These are phyloP conservation scores for Drosophila pseudotalamancana DNA, from an alignment of 2,888 invertebrate species.

Conservation along the genomic window DNA sequence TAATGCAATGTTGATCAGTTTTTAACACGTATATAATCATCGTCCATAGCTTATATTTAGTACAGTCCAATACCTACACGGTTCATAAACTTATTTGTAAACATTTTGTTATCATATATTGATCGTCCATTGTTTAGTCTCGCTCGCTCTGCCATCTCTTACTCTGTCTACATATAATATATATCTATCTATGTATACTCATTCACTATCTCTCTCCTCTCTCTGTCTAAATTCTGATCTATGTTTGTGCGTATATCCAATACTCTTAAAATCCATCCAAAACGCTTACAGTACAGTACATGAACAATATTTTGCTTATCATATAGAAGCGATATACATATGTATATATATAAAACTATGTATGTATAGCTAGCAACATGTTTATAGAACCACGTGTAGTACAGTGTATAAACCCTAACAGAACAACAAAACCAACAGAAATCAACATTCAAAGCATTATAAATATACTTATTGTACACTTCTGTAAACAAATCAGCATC, in stretches of 20 bases:
- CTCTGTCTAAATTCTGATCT: constrained; percentile 22
- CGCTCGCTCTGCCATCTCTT: constrained; percentile 18
- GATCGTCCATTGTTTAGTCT: constrained; percentile 49
- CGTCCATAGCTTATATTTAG: not conserved
- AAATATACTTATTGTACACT: constrained; percentile 21
- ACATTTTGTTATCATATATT: constrained; percentile 10
- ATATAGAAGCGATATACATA: constrained; percentile 32
- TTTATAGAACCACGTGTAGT: constrained; percentile 62
- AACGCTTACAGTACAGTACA: constrained; percentile 72
- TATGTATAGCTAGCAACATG: constrained; percentile 83
- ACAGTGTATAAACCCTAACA: constrained; percentile 19
- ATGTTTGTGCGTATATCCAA: constrained; percentile 41
- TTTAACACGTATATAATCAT: constrained; percentile 8
- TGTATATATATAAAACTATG: constrained; percentile 53
- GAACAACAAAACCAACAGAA: constrained; percentile 30
- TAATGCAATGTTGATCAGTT: constrained; percentile 21
- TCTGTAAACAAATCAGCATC: constrained; percentile 3
- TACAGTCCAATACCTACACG: constrained; percentile 9
- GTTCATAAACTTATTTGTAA: constrained; percentile 24
- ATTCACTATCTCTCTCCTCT: constrained; percentile 27
- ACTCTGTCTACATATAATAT: constrained; percentile 30
- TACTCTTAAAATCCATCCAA: constrained; percentile 35
- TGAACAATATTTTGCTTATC: constrained; percentile 39
- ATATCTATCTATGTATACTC: constrained; percentile 15
- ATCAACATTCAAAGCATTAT: constrained; percentile 28